Evolutionary conservation across 2,113 vertebrate species (phyloP).

Genomic region (Melanocharis versteri): DNA sequence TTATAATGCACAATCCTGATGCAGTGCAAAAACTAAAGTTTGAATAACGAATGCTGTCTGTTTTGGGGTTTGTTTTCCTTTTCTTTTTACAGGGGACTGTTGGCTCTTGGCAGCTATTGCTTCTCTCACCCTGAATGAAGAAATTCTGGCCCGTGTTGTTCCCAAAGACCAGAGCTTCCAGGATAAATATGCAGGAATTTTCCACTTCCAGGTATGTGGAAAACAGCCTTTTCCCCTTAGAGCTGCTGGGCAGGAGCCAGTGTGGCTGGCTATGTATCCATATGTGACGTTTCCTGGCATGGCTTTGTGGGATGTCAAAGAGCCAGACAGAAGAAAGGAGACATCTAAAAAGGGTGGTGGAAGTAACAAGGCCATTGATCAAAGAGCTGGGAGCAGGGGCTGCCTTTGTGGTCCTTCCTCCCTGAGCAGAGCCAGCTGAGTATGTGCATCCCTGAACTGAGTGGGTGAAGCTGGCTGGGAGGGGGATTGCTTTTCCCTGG

Average conservation of each 20-base stretch:
- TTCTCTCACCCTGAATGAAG: slow-evolving; percentile 81
- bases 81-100: slow-evolving; percentile 76
- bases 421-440: neutral
- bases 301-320: neutral
- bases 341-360: neutral
- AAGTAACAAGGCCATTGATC: neutral
- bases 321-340: neutral
- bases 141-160: slow-evolving; percentile 78
- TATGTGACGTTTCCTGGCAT: neutral
- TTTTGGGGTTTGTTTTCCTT: neutral
- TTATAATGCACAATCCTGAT: neutral
- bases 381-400: neutral
- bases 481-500: neutral
- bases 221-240: neutral
- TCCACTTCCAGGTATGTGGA: slow-evolving; percentile 83
- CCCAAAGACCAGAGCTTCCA: slow-evolving; percentile 81
- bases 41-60: neutral
- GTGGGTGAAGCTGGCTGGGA: neutral
- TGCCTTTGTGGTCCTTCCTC: neutral
- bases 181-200: slow-evolving; percentile 84
- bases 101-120: slow-evolving; percentile 88
- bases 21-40: neutral
- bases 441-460: neutral
- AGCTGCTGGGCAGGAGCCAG: neutral
- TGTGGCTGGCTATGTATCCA: rapidly evolving